A percentile compares a stretch with the other conserved stretches of the same genome.
phyloP scores from a whole-genome alignment of 2,113 vertebrate species.

The rabbit (Oryctolagus cuniculus) region mOryCun1.1 NC_091441.1:99062501-99063000 shows the following conservation, averaged over 20 bases:
- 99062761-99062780: conserved; percentile 44
- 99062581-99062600: conserved; percentile 46
- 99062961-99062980: neutral
- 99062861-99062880: neutral
- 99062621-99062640: conserved; percentile 75
- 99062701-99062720: conserved; percentile 82
- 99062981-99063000: neutral
- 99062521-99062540: conserved; percentile 54
- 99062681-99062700: conserved; percentile 78
- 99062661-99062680: conserved; percentile 78
- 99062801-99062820: neutral
- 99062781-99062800: neutral
- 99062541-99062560: conserved; percentile 64
- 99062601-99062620: conserved; percentile 70
- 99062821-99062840: neutral
- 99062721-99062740: conserved; percentile 77
- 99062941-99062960: neutral
- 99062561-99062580: conserved; percentile 55
- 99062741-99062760: neutral
- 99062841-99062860: neutral
- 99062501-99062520: conserved; percentile 72
- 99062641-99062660: conserved; percentile 83
- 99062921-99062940: neutral
- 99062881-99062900: neutral
- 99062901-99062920: neutral